Percentiles rank a stretch among this genome's conserved stretches.
Evolutionary conservation across 2,113 vertebrate genomes (phyloP).

Genomic region (Electrona antarctica): DNA sequence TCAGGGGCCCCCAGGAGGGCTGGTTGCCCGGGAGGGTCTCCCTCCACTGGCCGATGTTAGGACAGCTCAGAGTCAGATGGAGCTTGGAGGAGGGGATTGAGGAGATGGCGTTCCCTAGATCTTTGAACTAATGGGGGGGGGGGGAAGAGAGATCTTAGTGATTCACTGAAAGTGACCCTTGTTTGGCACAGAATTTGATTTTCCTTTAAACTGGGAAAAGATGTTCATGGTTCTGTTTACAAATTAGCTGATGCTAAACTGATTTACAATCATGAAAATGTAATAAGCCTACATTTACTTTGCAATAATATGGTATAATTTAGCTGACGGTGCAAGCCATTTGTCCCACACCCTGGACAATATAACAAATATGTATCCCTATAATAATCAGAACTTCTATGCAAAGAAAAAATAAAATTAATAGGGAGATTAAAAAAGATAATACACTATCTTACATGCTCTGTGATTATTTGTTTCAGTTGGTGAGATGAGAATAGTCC

Average conservation of each 20-base stretch:
- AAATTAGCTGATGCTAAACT: not conserved
- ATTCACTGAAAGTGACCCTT: no score
- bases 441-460: slow-evolving; percentile 78
- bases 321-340: slow-evolving; percentile 67
- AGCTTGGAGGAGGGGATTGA: slow-evolving; percentile 70
- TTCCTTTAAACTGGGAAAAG: no score
- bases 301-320: not conserved
- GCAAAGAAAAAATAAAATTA: no score
- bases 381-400: not conserved
- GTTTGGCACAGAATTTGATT: no score
- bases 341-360: slow-evolving; percentile 76
- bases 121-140: slow-evolving; percentile 42
- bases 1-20: slow-evolving; percentile 80
- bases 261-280: not conserved
- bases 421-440: not conserved
- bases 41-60: slow-evolving; percentile 84
- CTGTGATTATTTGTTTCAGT: slow-evolving; percentile 87
- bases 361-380: not conserved
- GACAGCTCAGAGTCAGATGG: slow-evolving; percentile 86
- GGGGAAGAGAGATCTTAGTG: no score
- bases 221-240: not conserved
- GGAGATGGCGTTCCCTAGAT: slow-evolving; percentile 35
- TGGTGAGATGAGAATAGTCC: slow-evolving; percentile 88
- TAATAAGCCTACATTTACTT: not conserved
- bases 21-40: slow-evolving; percentile 74